phyloP scores from a whole-genome alignment of 2,888 invertebrate species.

The Pseudoips prasinana region DNA sequence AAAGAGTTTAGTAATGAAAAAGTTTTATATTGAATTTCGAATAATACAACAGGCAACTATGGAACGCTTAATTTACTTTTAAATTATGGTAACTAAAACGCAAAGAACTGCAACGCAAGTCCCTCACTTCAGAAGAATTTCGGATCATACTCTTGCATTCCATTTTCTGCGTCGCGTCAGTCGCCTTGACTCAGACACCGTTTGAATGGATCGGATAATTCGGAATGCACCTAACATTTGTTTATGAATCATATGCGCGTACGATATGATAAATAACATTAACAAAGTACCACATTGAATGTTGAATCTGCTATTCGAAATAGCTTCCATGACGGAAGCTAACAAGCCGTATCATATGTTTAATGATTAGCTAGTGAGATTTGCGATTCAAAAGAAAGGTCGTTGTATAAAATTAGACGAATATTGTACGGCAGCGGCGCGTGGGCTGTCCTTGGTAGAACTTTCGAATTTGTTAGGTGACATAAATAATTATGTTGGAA shows the following conservation, averaged over 20 bases:
- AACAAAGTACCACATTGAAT: slow-evolving; percentile 15
- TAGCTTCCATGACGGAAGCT: slow-evolving; percentile 32
- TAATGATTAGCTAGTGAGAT: slow-evolving; percentile 11
- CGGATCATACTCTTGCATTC: too few species aligned
- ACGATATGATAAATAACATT: slow-evolving; percentile 24
- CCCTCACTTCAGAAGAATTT: too few species aligned
- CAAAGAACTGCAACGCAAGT: too few species aligned
- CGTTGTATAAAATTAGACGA: slow-evolving; percentile 25
- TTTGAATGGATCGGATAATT: too few species aligned
- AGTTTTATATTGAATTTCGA: too few species aligned
- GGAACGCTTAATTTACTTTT: too few species aligned
- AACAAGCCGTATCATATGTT: slow-evolving; percentile 16
- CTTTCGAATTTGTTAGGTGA: slow-evolving; percentile 22
- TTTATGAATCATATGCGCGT: slow-evolving; percentile 18
- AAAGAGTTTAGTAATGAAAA: too few species aligned
- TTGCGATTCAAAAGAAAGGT: slow-evolving; percentile 25
- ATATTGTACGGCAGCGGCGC: slow-evolving; percentile 18
- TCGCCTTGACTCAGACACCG: too few species aligned
- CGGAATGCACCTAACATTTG: slow-evolving; percentile 15
- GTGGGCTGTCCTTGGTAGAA: slow-evolving; percentile 13
- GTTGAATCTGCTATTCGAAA: slow-evolving; percentile 14
- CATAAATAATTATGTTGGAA: too few species aligned
- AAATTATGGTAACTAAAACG: too few species aligned
- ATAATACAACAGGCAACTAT: too few species aligned
- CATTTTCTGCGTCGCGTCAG: too few species aligned